A percentile compares a stretch with the other conserved stretches of the same genome.
Conservation (phyloP, 2,888 invertebrate species). For the Phanerotoma sp. region DNA sequence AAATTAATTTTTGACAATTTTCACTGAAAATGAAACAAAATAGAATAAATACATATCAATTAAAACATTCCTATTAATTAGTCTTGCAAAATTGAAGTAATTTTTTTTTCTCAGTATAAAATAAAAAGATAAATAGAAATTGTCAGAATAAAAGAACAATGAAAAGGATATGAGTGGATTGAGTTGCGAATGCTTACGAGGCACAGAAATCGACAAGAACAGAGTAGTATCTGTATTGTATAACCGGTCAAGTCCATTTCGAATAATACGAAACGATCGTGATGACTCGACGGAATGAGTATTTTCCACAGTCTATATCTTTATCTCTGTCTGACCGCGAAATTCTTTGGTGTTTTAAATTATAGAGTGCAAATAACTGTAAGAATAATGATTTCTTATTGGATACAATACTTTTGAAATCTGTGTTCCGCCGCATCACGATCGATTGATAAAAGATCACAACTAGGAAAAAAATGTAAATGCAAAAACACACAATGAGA, state of each 20-base stretch:
- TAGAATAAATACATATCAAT: too few species aligned
- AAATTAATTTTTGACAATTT: too few species aligned
- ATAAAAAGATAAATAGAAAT: too few species aligned
- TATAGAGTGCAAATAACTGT: constrained; percentile 5
- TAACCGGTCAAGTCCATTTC: neutral
- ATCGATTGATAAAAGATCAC: constrained; percentile 16
- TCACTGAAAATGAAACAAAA: too few species aligned
- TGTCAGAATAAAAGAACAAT: too few species aligned
- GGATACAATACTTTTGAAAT: neutral
- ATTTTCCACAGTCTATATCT: too few species aligned
- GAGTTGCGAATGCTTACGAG: too few species aligned
- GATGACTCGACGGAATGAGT: constrained; percentile 10
- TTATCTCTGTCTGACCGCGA: neutral
- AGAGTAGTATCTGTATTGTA: constrained; percentile 2
- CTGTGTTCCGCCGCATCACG: constrained; percentile 1
- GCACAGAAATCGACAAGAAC: constrained; percentile 4
- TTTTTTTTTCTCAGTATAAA: too few species aligned
- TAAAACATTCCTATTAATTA: too few species aligned
- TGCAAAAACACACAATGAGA: constrained; percentile 18
- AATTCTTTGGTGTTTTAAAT: constrained; percentile 12
- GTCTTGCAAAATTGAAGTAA: too few species aligned
- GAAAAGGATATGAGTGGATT: too few species aligned
- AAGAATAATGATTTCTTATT: neutral
- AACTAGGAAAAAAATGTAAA: constrained; percentile 22
- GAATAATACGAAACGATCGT: neutral